These are phyloP conservation scores for Accipiter cooperii DNA, from an alignment of 2,113 vertebrate species.

Conservation along the genomic window DNA sequence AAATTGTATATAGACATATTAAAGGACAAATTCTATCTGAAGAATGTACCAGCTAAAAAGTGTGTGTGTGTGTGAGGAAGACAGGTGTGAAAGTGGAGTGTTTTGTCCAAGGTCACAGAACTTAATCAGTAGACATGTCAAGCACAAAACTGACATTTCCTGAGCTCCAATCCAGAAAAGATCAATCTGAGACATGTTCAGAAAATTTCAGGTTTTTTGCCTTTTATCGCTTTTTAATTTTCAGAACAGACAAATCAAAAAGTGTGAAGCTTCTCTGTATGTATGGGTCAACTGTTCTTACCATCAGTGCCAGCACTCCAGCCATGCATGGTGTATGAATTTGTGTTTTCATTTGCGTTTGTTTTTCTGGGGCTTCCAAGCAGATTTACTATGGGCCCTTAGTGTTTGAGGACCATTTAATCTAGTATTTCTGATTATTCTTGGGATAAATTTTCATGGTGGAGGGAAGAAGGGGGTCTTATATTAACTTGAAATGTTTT, in stretches of 20 bases:
- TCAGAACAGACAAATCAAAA: background rate
- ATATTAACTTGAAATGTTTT: background rate
- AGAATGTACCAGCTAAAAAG: background rate
- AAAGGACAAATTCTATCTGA: background rate
- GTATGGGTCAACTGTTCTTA: background rate
- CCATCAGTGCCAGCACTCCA: background rate
- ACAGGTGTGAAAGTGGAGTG: background rate
- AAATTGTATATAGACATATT: background rate
- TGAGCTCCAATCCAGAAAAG: background rate
- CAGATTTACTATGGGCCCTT: background rate
- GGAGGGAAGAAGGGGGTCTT: background rate
- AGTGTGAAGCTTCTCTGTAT: background rate
- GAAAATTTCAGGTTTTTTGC: background rate
- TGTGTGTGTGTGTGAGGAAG: background rate
- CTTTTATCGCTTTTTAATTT: background rate
- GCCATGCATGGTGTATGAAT: background rate
- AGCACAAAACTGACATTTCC: background rate
- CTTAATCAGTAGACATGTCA: background rate
- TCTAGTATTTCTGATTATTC: background rate
- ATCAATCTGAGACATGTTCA: background rate
- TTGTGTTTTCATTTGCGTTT: background rate
- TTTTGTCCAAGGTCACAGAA: background rate
- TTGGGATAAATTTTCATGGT: background rate
- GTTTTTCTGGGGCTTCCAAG: background rate
- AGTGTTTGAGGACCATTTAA: background rate